These are phyloP conservation scores for Lycodopsis pacificus DNA, from an alignment of 2,797 vertebrate species.

Conservation along the genomic window DNA sequence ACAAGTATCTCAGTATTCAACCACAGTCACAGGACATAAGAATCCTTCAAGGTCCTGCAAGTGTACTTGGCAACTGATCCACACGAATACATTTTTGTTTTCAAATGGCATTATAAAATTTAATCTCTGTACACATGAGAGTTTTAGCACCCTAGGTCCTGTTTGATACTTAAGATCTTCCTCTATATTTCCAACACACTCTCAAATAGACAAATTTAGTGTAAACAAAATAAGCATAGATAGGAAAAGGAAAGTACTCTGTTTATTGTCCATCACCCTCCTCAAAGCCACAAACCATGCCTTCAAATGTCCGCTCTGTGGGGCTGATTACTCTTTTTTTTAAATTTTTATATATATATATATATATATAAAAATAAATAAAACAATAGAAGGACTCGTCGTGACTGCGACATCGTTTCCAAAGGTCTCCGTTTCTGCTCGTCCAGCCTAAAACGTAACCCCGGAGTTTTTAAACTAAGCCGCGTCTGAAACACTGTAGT, in stretches of 20 bases:
- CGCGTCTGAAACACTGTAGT: too few species aligned
- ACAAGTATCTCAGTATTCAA: not conserved
- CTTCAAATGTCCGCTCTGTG: not conserved
- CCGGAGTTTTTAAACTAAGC: not conserved
- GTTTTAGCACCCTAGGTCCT: not conserved
- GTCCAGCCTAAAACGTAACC: not conserved
- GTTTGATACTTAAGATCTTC: not conserved
- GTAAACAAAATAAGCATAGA: not conserved
- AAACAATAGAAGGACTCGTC: too few species aligned
- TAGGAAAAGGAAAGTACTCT: not conserved
- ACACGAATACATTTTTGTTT: not conserved
- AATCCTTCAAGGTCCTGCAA: not conserved
- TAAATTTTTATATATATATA: too few species aligned
- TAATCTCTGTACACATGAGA: not conserved
- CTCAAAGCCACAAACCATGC: not conserved
- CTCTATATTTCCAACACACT: not conserved
- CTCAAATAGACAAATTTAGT: too few species aligned
- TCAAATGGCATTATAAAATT: not conserved
- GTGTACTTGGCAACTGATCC: not conserved
- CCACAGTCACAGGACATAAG: not conserved
- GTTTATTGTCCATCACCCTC: not conserved
- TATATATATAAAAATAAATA: too few species aligned
- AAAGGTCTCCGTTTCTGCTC: not conserved
- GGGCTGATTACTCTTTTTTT: not conserved
- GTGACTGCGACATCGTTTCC: not conserved